Conservation (phyloP, 2,113 vertebrate genomes). For the Puma concolor region DNA sequence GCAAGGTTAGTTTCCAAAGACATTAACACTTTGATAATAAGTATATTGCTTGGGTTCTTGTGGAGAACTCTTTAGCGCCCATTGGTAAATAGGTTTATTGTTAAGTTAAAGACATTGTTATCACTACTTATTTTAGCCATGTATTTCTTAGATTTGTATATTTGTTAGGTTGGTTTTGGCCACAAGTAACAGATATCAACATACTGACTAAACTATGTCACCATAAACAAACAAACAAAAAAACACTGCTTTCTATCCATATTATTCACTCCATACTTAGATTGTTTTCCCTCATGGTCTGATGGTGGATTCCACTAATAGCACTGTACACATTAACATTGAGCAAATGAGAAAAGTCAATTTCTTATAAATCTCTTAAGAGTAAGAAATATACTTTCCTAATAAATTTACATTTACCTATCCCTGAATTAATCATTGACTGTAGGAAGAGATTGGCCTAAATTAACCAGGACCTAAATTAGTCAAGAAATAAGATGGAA, state of each 20-base stretch:
- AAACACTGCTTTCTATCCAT: background rate
- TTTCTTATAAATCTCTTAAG: background rate
- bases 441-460: background rate
- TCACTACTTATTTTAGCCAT: background rate
- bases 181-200: background rate
- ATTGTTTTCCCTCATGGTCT: background rate
- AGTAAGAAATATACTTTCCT: background rate
- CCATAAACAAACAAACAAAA: background rate
- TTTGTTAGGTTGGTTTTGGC: background rate
- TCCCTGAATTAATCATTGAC: background rate
- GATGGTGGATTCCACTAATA: background rate
- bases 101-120: background rate
- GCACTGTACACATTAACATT: background rate
- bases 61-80: background rate
- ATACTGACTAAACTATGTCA: background rate
- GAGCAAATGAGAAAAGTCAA: background rate
- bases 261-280: background rate
- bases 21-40: background rate
- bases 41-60: background rate
- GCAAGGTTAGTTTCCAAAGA: background rate
- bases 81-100: background rate
- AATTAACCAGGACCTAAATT: background rate
- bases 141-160: background rate
- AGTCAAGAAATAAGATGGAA: background rate
- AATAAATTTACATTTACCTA: background rate